These are phyloP conservation scores for Sebastes minor DNA, from an alignment of 2,797 vertebrate species.

Conservation along the genomic window DNA sequence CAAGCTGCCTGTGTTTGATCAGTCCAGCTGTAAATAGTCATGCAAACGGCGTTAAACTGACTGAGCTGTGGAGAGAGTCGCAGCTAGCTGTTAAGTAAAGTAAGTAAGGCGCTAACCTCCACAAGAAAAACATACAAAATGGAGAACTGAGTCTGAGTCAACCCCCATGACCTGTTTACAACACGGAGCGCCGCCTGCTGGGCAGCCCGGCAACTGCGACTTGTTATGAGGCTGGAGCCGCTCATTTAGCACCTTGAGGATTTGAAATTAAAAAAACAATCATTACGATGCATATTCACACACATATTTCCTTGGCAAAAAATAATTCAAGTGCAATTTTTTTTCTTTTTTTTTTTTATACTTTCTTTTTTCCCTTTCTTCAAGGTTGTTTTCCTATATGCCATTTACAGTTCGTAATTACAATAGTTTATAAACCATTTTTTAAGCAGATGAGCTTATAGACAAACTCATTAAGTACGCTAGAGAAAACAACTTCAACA, in stretches of 20 bases:
- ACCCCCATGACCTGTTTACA: conserved; percentile 63
- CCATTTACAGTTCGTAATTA: too few species aligned
- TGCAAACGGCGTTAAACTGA: conserved; percentile 33
- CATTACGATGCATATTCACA: not conserved
- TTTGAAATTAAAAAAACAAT: not conserved
- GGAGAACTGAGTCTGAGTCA: conserved; percentile 75
- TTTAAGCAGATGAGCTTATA: too few species aligned
- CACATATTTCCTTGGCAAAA: not conserved
- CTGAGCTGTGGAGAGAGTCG: conserved; percentile 38
- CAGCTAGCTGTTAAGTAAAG: conserved; percentile 74
- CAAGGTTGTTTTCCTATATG: too few species aligned
- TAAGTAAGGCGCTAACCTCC: conserved; percentile 76
- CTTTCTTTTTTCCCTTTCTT: too few species aligned
- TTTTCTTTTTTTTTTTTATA: too few species aligned
- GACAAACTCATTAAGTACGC: too few species aligned
- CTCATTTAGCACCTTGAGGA: too few species aligned
- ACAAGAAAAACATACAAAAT: conserved; percentile 88
- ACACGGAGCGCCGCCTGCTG: conserved; percentile 68
- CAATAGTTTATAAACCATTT: too few species aligned
- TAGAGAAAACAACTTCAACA: too few species aligned
- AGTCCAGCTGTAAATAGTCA: not conserved
- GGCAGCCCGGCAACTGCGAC: conserved; percentile 30
- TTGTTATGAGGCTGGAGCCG: not conserved
- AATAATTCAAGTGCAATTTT: not conserved
- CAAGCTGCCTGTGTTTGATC: not conserved